Conservation (phyloP, 2,113 vertebrate genomes). For the Leptosomus discolor region DNA sequence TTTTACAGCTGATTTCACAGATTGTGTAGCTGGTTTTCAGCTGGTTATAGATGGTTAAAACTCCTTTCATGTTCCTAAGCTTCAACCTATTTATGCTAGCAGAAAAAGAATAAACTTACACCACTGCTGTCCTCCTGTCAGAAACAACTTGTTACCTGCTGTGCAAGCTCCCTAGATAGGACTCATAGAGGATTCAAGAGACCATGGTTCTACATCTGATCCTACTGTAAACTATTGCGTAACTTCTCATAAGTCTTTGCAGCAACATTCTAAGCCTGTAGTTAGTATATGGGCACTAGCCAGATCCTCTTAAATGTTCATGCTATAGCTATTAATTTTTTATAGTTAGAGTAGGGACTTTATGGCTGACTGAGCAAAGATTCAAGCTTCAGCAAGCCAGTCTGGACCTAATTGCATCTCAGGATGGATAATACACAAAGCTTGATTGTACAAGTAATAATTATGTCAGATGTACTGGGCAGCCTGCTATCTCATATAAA, state of each 20-base stretch:
- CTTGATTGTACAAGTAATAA: constrained; percentile 27
- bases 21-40: neutral
- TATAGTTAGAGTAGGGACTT: neutral
- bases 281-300: neutral
- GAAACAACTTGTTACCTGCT: neutral
- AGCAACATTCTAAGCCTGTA: neutral
- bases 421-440: neutral
- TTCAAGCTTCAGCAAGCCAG: constrained; percentile 1
- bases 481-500: neutral
- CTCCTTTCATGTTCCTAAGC: neutral
- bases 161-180: neutral
- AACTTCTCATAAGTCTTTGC: neutral
- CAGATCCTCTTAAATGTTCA: constrained; percentile 52
- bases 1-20: neutral
- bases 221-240: neutral
- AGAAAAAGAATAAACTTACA: neutral
- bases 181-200: neutral
- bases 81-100: neutral
- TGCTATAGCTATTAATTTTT: constrained; percentile 53
- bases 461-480: neutral
- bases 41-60: neutral
- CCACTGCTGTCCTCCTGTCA: neutral
- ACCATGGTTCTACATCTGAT: neutral
- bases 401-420: constrained; percentile 11
- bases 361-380: constrained; percentile 43